A percentile compares a stretch with the other conserved stretches of the same genome.
Conservation (phyloP, 2,113 vertebrate species). For the Tringa solitaria region DNA sequence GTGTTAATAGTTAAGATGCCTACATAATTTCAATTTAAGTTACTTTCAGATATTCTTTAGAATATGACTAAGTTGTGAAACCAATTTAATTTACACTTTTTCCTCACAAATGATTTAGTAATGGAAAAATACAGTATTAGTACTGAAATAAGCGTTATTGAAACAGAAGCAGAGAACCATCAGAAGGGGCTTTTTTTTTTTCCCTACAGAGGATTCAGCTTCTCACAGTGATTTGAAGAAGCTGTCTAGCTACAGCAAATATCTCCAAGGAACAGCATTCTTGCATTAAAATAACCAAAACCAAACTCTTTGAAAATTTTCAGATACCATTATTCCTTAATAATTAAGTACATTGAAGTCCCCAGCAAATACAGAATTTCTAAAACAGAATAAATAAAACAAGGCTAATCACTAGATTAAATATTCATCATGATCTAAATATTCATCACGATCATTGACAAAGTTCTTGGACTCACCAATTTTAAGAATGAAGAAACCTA, state of each 20-base stretch:
- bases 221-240: background rate
- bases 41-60: background rate
- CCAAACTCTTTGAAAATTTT: background rate
- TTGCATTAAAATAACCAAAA: background rate
- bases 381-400: background rate
- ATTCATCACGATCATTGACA: background rate
- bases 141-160: background rate
- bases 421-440: background rate
- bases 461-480: background rate
- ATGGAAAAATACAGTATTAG: background rate
- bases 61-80: background rate
- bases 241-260: background rate
- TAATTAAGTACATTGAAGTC: background rate
- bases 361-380: background rate
- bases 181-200: background rate
- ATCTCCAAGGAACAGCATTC: background rate
- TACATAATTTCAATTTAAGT: background rate
- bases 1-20: background rate
- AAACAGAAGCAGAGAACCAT: background rate
- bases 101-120: background rate
- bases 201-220: background rate
- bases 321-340: background rate
- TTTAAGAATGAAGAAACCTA: background rate
- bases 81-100: background rate
- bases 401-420: background rate